These are phyloP conservation scores for Notocelia uddmanniana DNA, from an alignment of 2,888 invertebrate species.

Conservation along the genomic window DNA sequence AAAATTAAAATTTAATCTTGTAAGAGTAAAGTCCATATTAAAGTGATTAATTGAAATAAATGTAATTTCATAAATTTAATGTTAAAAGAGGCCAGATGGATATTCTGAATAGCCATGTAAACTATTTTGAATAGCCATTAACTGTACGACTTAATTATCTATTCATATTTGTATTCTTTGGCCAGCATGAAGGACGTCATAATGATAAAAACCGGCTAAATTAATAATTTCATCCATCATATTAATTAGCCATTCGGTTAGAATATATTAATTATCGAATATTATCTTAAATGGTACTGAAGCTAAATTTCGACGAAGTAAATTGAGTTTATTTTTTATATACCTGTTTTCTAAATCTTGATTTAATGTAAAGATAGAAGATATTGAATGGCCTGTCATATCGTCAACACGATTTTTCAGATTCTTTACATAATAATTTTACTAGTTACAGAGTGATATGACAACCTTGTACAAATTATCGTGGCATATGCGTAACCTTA, in stretches of 20 bases:
- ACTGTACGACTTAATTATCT: not conserved
- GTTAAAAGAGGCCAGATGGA: not conserved
- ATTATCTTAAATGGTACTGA: not conserved
- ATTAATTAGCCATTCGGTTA: constrained; percentile 3
- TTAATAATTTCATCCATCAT: constrained; percentile 7
- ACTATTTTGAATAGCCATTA: not conserved
- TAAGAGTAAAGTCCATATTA: not conserved
- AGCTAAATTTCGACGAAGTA: not conserved
- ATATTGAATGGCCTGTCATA: constrained; percentile 20
- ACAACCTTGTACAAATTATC: constrained; percentile 41
- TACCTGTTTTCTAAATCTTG: not conserved
- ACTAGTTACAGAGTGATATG: constrained; percentile 31
- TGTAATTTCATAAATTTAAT: not conserved
- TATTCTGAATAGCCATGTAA: not conserved
- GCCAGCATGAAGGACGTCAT: not conserved
- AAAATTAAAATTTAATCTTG: not conserved
- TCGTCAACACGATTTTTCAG: constrained; percentile 13
- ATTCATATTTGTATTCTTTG: constrained; percentile 14
- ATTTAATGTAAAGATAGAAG: constrained; percentile 23
- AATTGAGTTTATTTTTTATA: not conserved
- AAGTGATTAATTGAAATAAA: not conserved
- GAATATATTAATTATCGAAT: constrained; percentile 14
- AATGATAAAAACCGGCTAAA: constrained; percentile 3
- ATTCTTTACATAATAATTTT: constrained; percentile 28
- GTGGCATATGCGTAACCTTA: constrained; percentile 32